These are phyloP conservation scores for Propithecus perrieri DNA, from an alignment of 2,797 vertebrate species.

Conservation along the genomic window DNA sequence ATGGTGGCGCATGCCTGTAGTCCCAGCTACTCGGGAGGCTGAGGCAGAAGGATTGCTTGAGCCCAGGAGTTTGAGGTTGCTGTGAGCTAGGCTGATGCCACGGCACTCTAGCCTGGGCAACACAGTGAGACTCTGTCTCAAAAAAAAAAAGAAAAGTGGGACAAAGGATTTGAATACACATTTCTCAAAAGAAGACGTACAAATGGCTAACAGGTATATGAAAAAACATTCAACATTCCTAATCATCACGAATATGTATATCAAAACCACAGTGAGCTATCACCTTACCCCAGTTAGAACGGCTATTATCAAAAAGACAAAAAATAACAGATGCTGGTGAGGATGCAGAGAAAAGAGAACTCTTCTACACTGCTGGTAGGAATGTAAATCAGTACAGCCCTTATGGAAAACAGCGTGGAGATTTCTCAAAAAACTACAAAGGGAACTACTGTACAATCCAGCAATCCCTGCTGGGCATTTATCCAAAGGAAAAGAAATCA, in stretches of 20 bases:
- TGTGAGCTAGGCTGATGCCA: too few species aligned
- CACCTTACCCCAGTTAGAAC: neutral
- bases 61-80: too few species aligned
- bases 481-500: neutral
- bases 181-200: neutral
- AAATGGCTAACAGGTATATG: neutral
- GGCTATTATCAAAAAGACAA: neutral
- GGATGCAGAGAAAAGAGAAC: neutral
- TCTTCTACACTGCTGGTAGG: neutral
- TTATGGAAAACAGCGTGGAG: neutral
- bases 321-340: neutral
- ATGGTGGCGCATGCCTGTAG: too few species aligned
- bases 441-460: neutral
- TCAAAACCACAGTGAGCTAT: neutral
- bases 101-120: too few species aligned
- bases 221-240: neutral
- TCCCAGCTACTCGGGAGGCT: too few species aligned
- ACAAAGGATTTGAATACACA: neutral
- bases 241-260: neutral
- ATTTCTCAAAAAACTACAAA: neutral
- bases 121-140: too few species aligned
- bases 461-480: neutral
- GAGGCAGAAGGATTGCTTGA: too few species aligned
- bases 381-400: neutral
- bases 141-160: neutral